A percentile compares a stretch with the other conserved stretches of the same genome.
Conservation (phyloP, 2,888 invertebrate species). For the Xestia rhomboidea region DNA sequence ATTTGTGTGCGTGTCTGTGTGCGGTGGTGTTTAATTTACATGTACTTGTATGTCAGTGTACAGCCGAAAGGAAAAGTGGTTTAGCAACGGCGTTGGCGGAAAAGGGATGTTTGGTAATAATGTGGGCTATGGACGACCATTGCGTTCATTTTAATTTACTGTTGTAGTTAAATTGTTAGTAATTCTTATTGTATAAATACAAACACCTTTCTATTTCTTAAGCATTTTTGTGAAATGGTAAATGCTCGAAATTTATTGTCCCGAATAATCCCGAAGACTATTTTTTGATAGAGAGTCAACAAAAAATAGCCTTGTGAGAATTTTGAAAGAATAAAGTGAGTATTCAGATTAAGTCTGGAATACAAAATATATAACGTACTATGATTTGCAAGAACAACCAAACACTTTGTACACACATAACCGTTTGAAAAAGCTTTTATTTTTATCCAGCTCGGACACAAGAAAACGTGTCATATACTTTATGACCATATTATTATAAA, state of each 20-base stretch:
- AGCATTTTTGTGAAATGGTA: neutral
- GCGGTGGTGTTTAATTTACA: slow-evolving; percentile 90
- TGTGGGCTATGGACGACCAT: neutral
- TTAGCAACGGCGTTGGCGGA: slow-evolving; percentile 26
- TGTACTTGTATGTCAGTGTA: slow-evolving; percentile 90
- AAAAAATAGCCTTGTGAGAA: neutral
- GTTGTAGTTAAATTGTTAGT: neutral
- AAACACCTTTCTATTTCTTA: neutral
- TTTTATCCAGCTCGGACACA: neutral
- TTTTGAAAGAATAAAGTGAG: neutral
- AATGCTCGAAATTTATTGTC: neutral
- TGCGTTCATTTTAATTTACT: neutral
- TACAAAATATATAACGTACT: neutral
- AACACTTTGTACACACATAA: neutral
- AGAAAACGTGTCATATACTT: neutral
- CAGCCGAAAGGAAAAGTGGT: slow-evolving; percentile 75
- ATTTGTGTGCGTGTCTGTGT: slow-evolving; percentile 91
- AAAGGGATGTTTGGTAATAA: slow-evolving; percentile 46
- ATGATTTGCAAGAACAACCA: neutral
- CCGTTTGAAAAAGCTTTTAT: neutral
- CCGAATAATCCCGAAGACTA: too few relatives aligned
- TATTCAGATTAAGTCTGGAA: neutral
- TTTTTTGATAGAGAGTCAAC: neutral
- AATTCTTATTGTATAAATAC: neutral
- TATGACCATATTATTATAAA: neutral